phyloP scores from a whole-genome alignment of 2,888 invertebrate species.

The Copidosoma aretas region DNA sequence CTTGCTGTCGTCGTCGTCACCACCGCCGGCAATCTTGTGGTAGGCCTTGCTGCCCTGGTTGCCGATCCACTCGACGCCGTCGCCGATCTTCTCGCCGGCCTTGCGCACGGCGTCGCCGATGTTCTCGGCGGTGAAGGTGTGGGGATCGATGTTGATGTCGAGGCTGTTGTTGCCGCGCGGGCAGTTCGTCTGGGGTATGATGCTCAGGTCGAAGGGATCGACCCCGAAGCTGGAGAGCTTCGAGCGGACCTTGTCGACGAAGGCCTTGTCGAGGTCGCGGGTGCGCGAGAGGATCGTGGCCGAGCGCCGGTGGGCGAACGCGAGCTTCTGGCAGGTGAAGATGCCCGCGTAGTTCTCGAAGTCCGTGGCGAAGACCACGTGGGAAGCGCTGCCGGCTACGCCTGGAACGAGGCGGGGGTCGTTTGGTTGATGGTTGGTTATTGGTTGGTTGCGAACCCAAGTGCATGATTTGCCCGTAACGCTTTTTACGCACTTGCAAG shows the following conservation, averaged over 20 bases:
- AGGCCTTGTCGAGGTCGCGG: slow-evolving; percentile 75
- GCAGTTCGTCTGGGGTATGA: slow-evolving; percentile 76
- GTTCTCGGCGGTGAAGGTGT: slow-evolving; percentile 77
- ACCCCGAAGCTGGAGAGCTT: slow-evolving; percentile 71
- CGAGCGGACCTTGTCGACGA: slow-evolving; percentile 74
- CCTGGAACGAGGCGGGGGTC: slow-evolving; percentile 62
- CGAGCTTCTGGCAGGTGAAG: slow-evolving; percentile 80
- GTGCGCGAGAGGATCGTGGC: slow-evolving; percentile 81
- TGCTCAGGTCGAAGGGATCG: slow-evolving; percentile 79
- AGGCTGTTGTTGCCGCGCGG: slow-evolving; percentile 68
- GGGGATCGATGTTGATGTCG: slow-evolving; percentile 75
- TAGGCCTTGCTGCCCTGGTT: slow-evolving; percentile 76
- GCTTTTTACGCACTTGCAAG: too few species aligned
- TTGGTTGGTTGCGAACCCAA: too few species aligned
- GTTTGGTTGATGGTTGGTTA: too few species aligned
- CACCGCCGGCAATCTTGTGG: slow-evolving; percentile 65
- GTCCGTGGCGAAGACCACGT: slow-evolving; percentile 77
- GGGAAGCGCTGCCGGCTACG: slow-evolving; percentile 77
- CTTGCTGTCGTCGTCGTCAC: slow-evolving; percentile 42
- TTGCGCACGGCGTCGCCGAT: slow-evolving; percentile 76
- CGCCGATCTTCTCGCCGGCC: slow-evolving; percentile 75
- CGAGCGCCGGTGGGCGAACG: slow-evolving; percentile 78
- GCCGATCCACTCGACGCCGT: slow-evolving; percentile 75
- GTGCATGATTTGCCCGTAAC: too few species aligned
- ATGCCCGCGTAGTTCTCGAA: slow-evolving; percentile 77